phyloP scores from a whole-genome alignment of 2,113 vertebrate genomes.

The Gymnobelideus leadbeateri region DNA sequence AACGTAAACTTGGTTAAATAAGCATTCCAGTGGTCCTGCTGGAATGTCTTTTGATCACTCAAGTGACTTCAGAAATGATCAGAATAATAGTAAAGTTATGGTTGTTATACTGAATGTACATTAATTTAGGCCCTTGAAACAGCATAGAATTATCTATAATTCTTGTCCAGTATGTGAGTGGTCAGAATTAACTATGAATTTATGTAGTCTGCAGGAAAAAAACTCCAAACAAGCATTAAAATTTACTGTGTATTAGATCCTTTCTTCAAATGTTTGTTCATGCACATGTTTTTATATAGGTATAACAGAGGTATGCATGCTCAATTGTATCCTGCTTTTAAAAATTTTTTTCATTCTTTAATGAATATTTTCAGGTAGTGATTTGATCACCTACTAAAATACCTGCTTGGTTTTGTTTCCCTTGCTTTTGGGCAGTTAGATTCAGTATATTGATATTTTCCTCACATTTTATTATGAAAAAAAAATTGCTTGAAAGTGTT shows the following conservation, averaged over 20 bases:
- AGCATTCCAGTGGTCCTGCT: neutral
- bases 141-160: neutral
- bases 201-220: neutral
- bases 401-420: slow-evolving; percentile 30
- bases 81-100: neutral
- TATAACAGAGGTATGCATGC: neutral
- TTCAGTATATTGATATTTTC: neutral
- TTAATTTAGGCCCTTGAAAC: neutral
- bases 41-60: neutral
- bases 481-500: slow-evolving; percentile 1
- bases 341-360: neutral
- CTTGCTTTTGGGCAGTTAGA: neutral
- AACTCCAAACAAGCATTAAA: neutral
- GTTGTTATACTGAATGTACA: neutral
- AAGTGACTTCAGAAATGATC: neutral
- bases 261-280: neutral
- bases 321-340: neutral
- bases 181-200: neutral
- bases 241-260: neutral
- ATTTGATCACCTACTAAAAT: neutral
- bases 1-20: neutral
- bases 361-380: neutral
- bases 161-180: neutral
- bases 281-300: neutral
- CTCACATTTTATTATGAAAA: slow-evolving; percentile 33